A percentile compares a stretch with the other conserved stretches of the same genome.
These are phyloP conservation scores for Pogonognathellus flavescens DNA, from an alignment of 1,140 invertebrate genomes.

Conservation along the genomic window DNA sequence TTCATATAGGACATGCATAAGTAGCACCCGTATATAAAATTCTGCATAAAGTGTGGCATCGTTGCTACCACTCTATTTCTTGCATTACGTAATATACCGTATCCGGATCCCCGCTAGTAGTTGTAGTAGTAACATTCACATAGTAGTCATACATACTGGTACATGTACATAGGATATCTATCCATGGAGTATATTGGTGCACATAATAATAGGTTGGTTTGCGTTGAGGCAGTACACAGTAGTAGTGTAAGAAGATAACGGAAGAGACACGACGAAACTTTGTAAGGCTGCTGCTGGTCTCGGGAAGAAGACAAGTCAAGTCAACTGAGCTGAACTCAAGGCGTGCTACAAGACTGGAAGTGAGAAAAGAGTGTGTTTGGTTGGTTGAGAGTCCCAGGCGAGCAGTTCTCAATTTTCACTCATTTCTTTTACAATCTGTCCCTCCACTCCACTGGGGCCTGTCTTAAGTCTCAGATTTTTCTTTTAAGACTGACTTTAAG, in stretches of 20 bases:
- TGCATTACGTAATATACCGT: no score
- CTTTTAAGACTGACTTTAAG: conserved; percentile 62
- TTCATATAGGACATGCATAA: no score
- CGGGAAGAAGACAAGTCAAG: conserved; percentile 10
- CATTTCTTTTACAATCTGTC: conserved; percentile 63
- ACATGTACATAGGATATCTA: no score
- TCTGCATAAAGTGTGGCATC: no score
- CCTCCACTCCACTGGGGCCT: conserved; percentile 54
- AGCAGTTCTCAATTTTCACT: conserved; percentile 59
- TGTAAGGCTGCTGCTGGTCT: no score
- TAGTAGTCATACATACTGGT: no score
- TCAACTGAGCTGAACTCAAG: not conserved
- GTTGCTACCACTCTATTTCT: no score
- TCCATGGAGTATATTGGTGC: no score
- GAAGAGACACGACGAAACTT: conserved; percentile 1
- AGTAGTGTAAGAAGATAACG: not conserved
- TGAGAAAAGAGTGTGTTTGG: conserved; percentile 51
- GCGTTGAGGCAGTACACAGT: not conserved
- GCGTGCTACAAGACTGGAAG: conserved; percentile 35
- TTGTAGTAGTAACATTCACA: no score
- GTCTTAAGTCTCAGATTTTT: conserved; percentile 59
- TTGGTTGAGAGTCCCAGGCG: conserved; percentile 48
- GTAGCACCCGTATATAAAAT: no score
- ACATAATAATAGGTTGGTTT: not conserved
- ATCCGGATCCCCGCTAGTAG: no score